These are phyloP conservation scores for Acromyrmex heyeri DNA, from an alignment of 1,140 invertebrate species.

Conservation along the genomic window DNA sequence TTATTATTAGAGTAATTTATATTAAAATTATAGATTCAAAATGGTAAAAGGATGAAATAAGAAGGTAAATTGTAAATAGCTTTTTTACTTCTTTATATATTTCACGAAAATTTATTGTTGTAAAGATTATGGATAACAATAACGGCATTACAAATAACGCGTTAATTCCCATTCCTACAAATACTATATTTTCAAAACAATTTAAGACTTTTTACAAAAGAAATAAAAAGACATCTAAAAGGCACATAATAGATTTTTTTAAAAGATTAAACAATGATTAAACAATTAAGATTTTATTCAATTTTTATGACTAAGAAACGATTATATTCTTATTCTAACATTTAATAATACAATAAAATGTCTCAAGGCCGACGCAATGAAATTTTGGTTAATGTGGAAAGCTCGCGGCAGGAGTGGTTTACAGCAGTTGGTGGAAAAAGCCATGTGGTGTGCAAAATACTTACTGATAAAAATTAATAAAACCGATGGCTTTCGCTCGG, in stretches of 20 bases:
- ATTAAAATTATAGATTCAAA: too few species aligned
- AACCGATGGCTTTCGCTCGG: constrained; percentile 88
- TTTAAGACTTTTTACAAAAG: not conserved
- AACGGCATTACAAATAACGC: too few species aligned
- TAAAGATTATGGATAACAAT: too few species aligned
- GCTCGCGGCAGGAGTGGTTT: constrained; percentile 90
- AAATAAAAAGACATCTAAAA: not conserved
- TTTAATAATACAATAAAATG: not conserved
- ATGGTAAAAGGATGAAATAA: too few species aligned
- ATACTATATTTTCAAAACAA: too few species aligned
- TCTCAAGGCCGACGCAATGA: constrained; percentile 93
- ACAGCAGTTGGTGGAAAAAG: constrained; percentile 88
- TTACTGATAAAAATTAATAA: constrained; percentile 85
- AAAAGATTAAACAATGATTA: not conserved
- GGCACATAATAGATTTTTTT: not conserved
- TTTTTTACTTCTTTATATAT: too few species aligned
- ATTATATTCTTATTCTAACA: too few species aligned
- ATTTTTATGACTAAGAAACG: too few species aligned
- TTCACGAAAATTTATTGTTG: too few species aligned
- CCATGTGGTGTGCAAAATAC: constrained; percentile 89
- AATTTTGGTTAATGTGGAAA: constrained; percentile 97
- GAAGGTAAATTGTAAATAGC: too few species aligned
- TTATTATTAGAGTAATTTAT: too few species aligned
- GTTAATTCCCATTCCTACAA: too few species aligned
- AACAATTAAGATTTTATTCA: not conserved